These are phyloP conservation scores for Hemicrepidius hirtus DNA, from an alignment of 2,888 invertebrate species.

Conservation along the genomic window DNA sequence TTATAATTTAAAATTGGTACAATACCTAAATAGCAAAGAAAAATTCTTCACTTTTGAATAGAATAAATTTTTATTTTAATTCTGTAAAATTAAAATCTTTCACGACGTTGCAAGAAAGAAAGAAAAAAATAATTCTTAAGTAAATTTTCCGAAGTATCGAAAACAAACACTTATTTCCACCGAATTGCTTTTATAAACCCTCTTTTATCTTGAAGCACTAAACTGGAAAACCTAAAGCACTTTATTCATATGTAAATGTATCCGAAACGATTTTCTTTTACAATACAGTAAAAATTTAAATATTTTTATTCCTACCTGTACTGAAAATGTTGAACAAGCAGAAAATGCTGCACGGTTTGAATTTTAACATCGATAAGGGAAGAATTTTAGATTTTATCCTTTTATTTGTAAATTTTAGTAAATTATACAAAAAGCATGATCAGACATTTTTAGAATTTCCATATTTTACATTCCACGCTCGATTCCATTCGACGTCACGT, in stretches of 20 bases:
- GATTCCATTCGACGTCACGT: neutral
- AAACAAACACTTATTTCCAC: no score
- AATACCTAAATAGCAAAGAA: no score
- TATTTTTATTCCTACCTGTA: neutral
- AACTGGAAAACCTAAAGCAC: neutral
- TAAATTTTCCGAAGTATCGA: no score
- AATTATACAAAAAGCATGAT: neutral
- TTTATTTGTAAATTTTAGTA: neutral
- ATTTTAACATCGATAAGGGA: neutral
- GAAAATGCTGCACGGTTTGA: neutral
- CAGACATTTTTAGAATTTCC: no score
- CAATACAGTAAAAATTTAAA: conserved; percentile 13
- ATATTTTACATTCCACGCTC: neutral
- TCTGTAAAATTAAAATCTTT: no score
- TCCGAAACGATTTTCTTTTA: neutral
- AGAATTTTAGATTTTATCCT: neutral
- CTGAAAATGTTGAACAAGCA: conserved; percentile 15
- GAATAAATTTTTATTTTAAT: no score
- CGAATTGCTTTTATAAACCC: no score
- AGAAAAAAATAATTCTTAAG: no score
- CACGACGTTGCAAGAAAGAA: no score
- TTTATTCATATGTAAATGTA: conserved; percentile 2
- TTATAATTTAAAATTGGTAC: no score
- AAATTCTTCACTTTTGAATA: no score
- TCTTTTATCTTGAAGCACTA: neutral